Percentiles rank a stretch among this genome's conserved stretches.
Evolutionary conservation across 1,140 invertebrate species (phyloP).

Genomic region (Drosophila ambigua): DNA sequence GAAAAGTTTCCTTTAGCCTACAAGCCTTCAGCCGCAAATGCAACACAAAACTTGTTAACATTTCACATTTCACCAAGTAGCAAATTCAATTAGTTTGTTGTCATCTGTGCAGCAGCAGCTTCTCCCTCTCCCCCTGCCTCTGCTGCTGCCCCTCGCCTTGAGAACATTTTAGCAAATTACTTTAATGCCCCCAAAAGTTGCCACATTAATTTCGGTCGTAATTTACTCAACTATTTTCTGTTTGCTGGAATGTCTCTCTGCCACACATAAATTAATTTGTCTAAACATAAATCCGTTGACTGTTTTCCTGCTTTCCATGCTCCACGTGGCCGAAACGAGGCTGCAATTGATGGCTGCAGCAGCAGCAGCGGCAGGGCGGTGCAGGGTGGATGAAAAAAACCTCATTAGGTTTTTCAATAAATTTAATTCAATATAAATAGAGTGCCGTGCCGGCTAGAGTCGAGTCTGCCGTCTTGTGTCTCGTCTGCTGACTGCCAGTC

Average conservation of each 20-base stretch:
- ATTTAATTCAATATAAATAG: slow-evolving; percentile 78
- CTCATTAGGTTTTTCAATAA: slow-evolving; percentile 81
- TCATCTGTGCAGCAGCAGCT: slow-evolving; percentile 4
- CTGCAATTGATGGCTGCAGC: slow-evolving; percentile 52
- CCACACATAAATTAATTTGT: slow-evolving; percentile 72
- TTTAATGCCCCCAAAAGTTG: slow-evolving; percentile 63
- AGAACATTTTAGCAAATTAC: slow-evolving; percentile 68
- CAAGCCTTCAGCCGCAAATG: slow-evolving; percentile 45
- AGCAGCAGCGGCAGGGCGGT: too few relatives aligned
- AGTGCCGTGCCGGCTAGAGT: slow-evolving; percentile 40
- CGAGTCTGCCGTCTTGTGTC: neutral
- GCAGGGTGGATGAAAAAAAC: slow-evolving; percentile 15
- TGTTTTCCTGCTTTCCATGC: slow-evolving; percentile 14
- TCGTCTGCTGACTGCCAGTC: slow-evolving; percentile 34
- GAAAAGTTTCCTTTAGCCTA: slow-evolving; percentile 47
- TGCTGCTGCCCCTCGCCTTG: neutral
- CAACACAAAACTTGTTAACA: slow-evolving; percentile 75
- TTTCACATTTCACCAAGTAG: slow-evolving; percentile 76
- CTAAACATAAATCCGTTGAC: slow-evolving; percentile 71
- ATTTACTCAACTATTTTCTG: slow-evolving; percentile 66
- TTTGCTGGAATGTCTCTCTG: neutral
- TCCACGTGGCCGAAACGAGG: slow-evolving; percentile 32
- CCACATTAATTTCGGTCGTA: slow-evolving; percentile 62
- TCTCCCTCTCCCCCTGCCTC: too few relatives aligned
- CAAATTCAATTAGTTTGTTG: slow-evolving; percentile 76